Evolutionary conservation across 1,140 invertebrate genomes (phyloP), one percentile per base, ranked within the genome.

Genomic region (Paramacrobiotus metropolitanus): DNA sequence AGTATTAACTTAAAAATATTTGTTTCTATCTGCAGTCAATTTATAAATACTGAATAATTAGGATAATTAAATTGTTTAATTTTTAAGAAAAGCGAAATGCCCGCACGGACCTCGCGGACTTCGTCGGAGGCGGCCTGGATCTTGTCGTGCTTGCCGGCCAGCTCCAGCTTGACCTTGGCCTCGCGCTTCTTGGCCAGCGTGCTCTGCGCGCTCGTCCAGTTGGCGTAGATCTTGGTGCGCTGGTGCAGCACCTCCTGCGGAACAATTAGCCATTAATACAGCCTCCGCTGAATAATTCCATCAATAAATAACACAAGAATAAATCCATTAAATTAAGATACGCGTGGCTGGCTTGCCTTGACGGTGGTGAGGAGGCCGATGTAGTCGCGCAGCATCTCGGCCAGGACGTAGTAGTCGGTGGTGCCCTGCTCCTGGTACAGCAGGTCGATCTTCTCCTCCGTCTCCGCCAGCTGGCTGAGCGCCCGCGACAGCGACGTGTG

Each of bases 191-290:
- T 93, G 20, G 83, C 89, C 29, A 99, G 72, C 73, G 85, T 90
- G 74, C 87, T 82, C 74, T 95, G 88, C 45, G 91, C 86, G 70
- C 92, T 88, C 72, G 97, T 91, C 88, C 93, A 97, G 67, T 85
- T 86, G 75, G 97, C 92, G 74, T 93, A 98, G 0, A 87, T 83
- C 77, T 98, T 97, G 0, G 96, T 90, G 67, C 94, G 78, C 73
- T 97, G 92, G 70, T 94, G 88, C 68, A 98, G 94, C n/a, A 92
- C 88, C 70, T 93, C 90, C 81, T 85, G 68, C 1, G 75, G 62
- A 40, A 9, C 34, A 40, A 9, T 40, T 40, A 67, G 2, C 44
- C 30, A 9, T 67, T 65, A 20, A 20, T 9, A 59, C 21, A n/a
- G n/a, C n/a, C n/a, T n/a, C n/a, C n/a, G n/a, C n/a, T n/a, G n/a